Conservation (phyloP, 2,113 vertebrate species). For the Cephalopholis sonnerati region DNA sequence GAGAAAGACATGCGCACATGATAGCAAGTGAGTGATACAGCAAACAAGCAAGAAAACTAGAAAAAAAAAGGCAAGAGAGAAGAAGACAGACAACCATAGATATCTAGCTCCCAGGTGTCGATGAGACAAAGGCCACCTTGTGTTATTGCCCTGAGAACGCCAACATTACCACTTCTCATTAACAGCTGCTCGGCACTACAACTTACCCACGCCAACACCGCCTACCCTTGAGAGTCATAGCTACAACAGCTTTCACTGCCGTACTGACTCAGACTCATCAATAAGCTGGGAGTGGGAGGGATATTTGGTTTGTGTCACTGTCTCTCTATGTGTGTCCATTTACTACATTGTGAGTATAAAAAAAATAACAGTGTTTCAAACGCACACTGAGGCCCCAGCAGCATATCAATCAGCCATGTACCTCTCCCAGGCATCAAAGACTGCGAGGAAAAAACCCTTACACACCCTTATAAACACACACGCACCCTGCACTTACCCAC, state of each 20-base stretch:
- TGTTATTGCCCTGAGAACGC: conserved; percentile 56
- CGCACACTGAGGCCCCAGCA: conserved; percentile 49
- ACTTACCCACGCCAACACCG: conserved; percentile 63
- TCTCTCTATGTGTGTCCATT: conserved; percentile 42
- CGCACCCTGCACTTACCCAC: conserved; percentile 75
- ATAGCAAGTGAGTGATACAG: conserved; percentile 20
- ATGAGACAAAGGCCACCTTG: conserved; percentile 65
- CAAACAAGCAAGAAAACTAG: conserved; percentile 23
- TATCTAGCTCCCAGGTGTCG: conserved; percentile 56
- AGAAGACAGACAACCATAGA: conserved; percentile 15
- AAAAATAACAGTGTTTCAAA: conserved; percentile 51
- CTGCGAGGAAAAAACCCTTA: conserved; percentile 58
- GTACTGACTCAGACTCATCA: conserved; percentile 65
- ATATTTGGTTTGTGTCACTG: conserved; percentile 53
- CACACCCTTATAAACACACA: conserved; percentile 78
- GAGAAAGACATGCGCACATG: conserved; percentile 36
- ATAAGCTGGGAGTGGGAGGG: conserved; percentile 63
- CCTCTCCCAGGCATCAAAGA: conserved; percentile 76
- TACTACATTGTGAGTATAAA: conserved; percentile 49
- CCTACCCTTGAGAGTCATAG: conserved; percentile 54
- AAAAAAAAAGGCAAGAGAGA: conserved; percentile 12
- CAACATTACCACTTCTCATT: conserved; percentile 59
- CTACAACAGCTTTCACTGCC: conserved; percentile 63
- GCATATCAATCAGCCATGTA: conserved; percentile 67
- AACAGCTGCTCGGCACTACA: conserved; percentile 63